These are phyloP conservation scores for Petrophora chlorosata DNA, from an alignment of 2,888 invertebrate species.

Conservation along the genomic window DNA sequence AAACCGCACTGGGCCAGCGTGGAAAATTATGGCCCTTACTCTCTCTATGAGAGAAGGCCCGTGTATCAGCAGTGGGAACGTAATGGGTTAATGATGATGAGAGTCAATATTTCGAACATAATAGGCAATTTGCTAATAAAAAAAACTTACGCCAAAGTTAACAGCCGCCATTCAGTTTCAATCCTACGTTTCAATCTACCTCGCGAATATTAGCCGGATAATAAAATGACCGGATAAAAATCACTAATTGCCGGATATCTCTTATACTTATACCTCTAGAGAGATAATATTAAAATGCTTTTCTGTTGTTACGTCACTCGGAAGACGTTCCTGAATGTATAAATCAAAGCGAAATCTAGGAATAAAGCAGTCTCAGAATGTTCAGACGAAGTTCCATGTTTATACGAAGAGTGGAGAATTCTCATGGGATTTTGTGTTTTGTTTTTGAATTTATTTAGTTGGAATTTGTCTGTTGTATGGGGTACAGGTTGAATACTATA, in stretches of 20 bases:
- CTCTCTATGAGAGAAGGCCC: too few relatives aligned
- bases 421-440: constrained; percentile 5
- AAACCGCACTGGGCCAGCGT: too few relatives aligned
- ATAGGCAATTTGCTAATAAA: too few relatives aligned
- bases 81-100: too few relatives aligned
- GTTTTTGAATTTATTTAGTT: constrained; percentile 14
- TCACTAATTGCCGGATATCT: too few relatives aligned
- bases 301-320: constrained; percentile 55
- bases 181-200: too few relatives aligned
- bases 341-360: constrained; percentile 56
- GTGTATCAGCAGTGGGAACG: too few relatives aligned
- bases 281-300: constrained; percentile 65
- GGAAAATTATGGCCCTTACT: too few relatives aligned
- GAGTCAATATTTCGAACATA: too few relatives aligned
- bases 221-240: constrained; percentile 1
- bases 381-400: constrained; percentile 20
- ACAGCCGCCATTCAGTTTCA: too few relatives aligned
- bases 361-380: constrained; percentile 38
- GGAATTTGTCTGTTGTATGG: constrained; percentile 1
- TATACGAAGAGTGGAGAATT: constrained; percentile 12
- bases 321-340: constrained; percentile 56
- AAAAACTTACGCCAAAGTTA: too few relatives aligned
- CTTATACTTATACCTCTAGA: constrained; percentile 8
- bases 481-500: too few relatives aligned
- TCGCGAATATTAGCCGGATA: neutral